phyloP scores from a whole-genome alignment of 2,888 invertebrate genomes.

The Nomada fabriciana region DNA sequence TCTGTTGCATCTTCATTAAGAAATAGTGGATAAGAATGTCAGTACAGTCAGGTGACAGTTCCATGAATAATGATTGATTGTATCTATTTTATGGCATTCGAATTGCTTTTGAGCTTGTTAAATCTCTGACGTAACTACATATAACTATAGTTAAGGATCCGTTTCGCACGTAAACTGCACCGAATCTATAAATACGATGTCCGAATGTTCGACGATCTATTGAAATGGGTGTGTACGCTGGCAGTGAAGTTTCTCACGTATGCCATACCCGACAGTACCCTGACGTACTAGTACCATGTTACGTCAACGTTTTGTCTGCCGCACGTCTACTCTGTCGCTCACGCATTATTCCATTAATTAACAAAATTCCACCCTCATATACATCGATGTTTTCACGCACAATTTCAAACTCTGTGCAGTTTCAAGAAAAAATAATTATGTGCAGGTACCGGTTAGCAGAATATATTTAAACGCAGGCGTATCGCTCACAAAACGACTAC shows the following conservation, averaged over 20 bases:
- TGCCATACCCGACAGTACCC: constrained; percentile 30
- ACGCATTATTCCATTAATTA: not conserved
- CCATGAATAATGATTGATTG: constrained; percentile 8
- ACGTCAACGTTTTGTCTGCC: constrained; percentile 28
- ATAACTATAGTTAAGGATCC: constrained; percentile 25
- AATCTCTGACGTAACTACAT: constrained; percentile 11
- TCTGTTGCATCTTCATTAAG: not conserved
- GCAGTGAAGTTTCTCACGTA: constrained; percentile 54
- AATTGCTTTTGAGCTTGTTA: constrained; percentile 19
- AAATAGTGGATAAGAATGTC: constrained; percentile 5
- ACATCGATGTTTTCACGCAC: not conserved
- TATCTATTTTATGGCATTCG: constrained; percentile 8
- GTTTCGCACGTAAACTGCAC: constrained; percentile 18
- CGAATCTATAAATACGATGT: constrained; percentile 6
- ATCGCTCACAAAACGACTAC: too few relatives aligned
- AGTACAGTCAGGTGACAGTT: not conserved
- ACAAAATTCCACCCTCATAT: not conserved
- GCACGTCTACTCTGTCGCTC: not conserved
- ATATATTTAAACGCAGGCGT: not conserved
- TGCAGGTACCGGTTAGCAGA: not conserved
- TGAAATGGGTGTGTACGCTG: constrained; percentile 56
- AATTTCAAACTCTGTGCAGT: too few relatives aligned
- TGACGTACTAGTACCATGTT: constrained; percentile 11
- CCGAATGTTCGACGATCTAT: constrained; percentile 47
- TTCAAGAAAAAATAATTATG: not conserved